Conservation (phyloP, 2,888 invertebrate species). For the Leptinotarsa haldemani region DNA sequence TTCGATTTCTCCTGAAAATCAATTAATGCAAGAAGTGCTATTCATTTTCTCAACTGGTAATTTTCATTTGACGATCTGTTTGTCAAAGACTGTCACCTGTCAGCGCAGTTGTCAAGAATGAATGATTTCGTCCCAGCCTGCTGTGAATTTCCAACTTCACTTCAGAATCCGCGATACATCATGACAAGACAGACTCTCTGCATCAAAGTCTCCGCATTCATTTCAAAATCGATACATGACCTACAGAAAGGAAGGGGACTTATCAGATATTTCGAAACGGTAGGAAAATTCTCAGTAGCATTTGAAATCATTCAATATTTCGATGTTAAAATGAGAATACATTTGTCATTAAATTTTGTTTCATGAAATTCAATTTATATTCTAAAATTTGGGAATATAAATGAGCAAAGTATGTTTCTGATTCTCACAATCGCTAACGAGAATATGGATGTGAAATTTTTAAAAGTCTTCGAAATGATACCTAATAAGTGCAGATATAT, state of each 20-base stretch:
- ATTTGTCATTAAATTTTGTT: too few species aligned
- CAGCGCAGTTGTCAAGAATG: background rate
- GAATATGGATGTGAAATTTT: too few species aligned
- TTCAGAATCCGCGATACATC: slow-evolving; percentile 11
- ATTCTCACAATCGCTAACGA: too few species aligned
- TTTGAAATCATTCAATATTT: too few species aligned
- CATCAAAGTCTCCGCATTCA: slow-evolving; percentile 15
- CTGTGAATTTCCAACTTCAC: slow-evolving; percentile 1
- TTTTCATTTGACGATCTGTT: background rate
- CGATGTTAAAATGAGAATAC: too few species aligned
- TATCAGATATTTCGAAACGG: slow-evolving; percentile 1
- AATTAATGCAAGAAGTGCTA: background rate
- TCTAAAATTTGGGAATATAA: too few species aligned
- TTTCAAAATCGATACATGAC: slow-evolving; percentile 12
- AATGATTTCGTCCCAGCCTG: background rate
- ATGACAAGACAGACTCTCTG: slow-evolving; percentile 12
- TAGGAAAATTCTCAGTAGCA: background rate
- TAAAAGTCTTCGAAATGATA: too few species aligned
- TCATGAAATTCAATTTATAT: too few species aligned
- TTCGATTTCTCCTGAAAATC: too few species aligned
- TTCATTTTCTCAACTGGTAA: background rate
- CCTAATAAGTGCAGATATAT: too few species aligned
- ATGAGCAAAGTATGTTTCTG: too few species aligned
- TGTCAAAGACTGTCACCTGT: background rate
- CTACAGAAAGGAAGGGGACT: background rate